Base-by-base conservation (phyloP, 2,113 vertebrate genomes). In the Microtus ochrogaster region DNA sequence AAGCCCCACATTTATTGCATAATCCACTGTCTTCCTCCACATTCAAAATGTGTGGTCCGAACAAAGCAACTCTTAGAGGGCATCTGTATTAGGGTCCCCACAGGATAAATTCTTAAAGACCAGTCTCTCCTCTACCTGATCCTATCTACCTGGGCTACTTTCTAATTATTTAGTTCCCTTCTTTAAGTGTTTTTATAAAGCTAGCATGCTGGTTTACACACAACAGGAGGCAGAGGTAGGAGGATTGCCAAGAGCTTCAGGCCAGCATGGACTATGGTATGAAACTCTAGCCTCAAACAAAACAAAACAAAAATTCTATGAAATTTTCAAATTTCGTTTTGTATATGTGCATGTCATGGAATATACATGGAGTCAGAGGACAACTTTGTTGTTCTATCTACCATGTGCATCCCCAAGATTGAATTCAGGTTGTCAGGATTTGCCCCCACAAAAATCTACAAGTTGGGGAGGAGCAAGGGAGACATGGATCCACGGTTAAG, bases 1-100 rank as follows among this genome's bases (percentile, higher is more conserved):
- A 92, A 96, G 65, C 49, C 65, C 73, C 58, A 72, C 28, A 68
- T 81, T 93, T 87, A 89, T 41, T 89, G 7, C 74, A 66, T 65
- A 86, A 96, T 82, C 77, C 63, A 55, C 39, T 68, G 1, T 70
- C 70, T 92, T 77, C 90, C 61, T 91, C 39, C 47, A 91, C 76
- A 88, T 77, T 88, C 49, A 73, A 73, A 93, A 84, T 12, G 39
- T 73, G 44, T 63, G 16, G 47, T 61, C 28, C 41, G 52, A 93
- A 85, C 17, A 39, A 88, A 74, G 65, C 36, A 22, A 28, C 58
- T 82, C 95, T 78, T 89, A 76, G 90, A 94, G 61, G 68, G 22
- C 81, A 93, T 36, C 24, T 55, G 41, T 44, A 7, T 78, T 10
- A 88, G 65, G 33, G 52, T 39, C 49, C 21, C 47, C 9, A 30